A percentile compares a stretch with the other conserved stretches of the same genome.
These are phyloP conservation scores for Elanus axillaris DNA, from an alignment of 2,113 vertebrate species.

Conservation along the genomic window DNA sequence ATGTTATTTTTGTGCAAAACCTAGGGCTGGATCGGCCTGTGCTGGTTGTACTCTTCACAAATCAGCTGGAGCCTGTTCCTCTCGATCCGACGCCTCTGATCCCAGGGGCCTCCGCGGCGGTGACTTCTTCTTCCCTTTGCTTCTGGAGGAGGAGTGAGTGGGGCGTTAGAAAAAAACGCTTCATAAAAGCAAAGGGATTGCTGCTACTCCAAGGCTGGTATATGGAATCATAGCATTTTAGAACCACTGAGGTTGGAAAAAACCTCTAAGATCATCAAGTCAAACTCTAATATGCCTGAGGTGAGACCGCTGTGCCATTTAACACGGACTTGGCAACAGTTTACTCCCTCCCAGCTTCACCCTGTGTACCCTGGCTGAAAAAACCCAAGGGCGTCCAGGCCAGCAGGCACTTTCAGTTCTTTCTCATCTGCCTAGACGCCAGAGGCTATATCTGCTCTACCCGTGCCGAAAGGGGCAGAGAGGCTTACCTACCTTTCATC, in stretches of 20 bases:
- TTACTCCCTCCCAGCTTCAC: neutral
- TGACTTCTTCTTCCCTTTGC: neutral
- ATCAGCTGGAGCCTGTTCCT: neutral
- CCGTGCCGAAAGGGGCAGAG: neutral
- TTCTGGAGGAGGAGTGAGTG: neutral
- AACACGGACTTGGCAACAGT: neutral
- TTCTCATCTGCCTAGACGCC: neutral
- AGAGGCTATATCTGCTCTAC: neutral
- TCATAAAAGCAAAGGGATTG: neutral
- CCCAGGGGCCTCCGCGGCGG: neutral
- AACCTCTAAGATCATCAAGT: neutral
- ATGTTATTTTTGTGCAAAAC: neutral
- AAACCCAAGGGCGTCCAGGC: accelerated
- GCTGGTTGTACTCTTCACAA: neutral
- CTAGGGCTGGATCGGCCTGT: neutral
- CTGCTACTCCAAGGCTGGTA: neutral
- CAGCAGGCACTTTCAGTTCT: neutral
- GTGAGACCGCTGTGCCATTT: neutral
- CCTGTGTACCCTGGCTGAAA: neutral
- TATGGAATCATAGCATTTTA: neutral
- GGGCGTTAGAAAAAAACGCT: neutral
- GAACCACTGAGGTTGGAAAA: neutral
- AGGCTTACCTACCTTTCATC: neutral
- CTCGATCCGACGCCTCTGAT: neutral
- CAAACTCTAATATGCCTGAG: neutral